phyloP scores from a whole-genome alignment of 2,113 vertebrate species.

The Dipodomys merriami region DNA sequence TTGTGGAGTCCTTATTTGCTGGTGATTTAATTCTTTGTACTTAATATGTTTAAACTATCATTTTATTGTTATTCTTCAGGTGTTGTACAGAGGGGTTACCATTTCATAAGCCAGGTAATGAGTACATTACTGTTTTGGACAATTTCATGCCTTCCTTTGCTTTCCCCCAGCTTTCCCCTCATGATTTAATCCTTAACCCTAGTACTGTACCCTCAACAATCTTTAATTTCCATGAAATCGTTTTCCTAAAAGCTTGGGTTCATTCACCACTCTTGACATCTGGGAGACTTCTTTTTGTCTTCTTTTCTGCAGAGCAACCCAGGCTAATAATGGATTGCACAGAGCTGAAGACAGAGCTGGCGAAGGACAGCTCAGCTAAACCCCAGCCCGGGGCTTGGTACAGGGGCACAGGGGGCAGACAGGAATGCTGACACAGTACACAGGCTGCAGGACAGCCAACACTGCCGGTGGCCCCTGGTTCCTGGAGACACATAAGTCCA shows the following conservation, averaged over 20 bases:
- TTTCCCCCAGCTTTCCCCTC: too few relatives aligned
- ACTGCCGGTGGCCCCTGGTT: neutral
- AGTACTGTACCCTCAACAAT: neutral
- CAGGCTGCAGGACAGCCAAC: neutral
- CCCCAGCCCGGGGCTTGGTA: accelerated
- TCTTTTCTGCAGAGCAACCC: neutral
- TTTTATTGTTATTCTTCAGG: too few relatives aligned
- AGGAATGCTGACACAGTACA: neutral
- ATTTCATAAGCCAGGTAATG: too few relatives aligned
- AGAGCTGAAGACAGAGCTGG: neutral
- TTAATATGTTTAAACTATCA: too few relatives aligned
- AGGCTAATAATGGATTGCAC: neutral
- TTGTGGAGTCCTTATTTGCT: neutral
- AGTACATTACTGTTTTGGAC: too few relatives aligned
- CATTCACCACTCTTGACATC: neutral
- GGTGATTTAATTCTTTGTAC: neutral
- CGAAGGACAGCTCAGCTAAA: neutral
- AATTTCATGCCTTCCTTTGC: too few relatives aligned
- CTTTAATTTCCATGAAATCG: neutral
- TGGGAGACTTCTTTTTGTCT: neutral
- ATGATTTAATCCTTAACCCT: neutral
- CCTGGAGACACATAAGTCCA: neutral
- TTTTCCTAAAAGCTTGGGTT: neutral
- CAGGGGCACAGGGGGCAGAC: too few relatives aligned
- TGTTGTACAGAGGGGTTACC: too few relatives aligned